phyloP scores from a whole-genome alignment of 1,140 invertebrate species.

The Brachionus asplanchnoidis region DNA sequence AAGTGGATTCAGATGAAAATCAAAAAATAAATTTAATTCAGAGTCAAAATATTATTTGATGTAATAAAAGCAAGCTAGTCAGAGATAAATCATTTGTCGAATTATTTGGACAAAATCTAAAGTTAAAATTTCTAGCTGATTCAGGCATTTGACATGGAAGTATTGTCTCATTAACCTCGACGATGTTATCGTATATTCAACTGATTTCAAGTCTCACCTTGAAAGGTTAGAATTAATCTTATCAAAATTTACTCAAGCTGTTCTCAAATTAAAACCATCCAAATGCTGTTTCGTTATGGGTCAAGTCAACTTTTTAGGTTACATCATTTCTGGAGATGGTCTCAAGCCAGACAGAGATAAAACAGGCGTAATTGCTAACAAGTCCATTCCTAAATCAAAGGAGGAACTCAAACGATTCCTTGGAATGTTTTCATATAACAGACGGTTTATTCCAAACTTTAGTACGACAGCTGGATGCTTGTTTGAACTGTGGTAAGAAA shows the following conservation, averaged over 20 bases:
- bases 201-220: not conserved
- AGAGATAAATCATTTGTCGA: no score
- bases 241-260: no score
- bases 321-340: constrained; percentile 43
- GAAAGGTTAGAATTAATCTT: not conserved
- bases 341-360: constrained; percentile 42
- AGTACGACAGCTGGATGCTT: no score
- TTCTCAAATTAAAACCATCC: constrained; percentile 43
- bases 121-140: no score
- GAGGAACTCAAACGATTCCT: constrained; percentile 45
- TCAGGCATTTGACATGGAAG: constrained; percentile 37
- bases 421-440: constrained; percentile 47
- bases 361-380: constrained; percentile 40
- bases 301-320: constrained; percentile 44
- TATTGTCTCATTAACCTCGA: constrained; percentile 19
- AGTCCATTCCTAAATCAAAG: constrained; percentile 34
- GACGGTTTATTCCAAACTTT: no score
- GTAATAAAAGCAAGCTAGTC: no score
- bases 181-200: not conserved
- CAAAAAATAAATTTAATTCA: no score
- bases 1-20: no score
- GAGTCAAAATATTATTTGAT: no score
- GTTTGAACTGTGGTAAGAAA: no score
- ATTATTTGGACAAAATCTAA: no score
- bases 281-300: not conserved